Conservation (phyloP, 2,888 invertebrate species). For the Neuroscelio doddi region DNA sequence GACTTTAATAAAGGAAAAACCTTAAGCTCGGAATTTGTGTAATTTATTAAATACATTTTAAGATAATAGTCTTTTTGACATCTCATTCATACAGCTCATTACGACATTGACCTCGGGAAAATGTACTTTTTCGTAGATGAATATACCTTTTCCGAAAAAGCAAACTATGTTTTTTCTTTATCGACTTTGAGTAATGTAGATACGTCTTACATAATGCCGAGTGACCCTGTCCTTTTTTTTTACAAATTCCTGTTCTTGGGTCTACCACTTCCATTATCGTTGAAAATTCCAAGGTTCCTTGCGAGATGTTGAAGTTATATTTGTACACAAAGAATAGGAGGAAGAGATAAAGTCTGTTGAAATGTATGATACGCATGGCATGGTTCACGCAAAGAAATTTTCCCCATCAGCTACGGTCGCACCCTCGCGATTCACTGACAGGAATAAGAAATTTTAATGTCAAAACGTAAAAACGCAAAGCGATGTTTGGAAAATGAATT, state of each 20-base stretch:
- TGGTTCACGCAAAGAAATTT: not conserved
- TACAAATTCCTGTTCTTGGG: not conserved
- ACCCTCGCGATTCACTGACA: not conserved
- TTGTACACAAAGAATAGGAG: not conserved
- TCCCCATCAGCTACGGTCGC: not conserved
- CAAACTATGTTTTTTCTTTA: not conserved
- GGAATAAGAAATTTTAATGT: not conserved
- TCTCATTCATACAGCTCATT: not conserved
- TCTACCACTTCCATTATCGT: conserved; percentile 1
- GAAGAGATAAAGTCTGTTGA: not conserved
- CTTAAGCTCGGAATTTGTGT: no score
- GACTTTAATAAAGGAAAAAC: no score
- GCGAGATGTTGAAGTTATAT: not conserved
- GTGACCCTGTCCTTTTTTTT: conserved; percentile 1
- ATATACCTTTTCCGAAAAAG: not conserved
- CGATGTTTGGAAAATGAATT: not conserved
- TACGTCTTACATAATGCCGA: not conserved
- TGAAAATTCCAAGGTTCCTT: conserved; percentile 1
- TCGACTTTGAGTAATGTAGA: no score
- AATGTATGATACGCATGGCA: not conserved
- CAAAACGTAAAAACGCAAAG: not conserved
- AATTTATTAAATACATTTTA: no score
- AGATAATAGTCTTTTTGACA: no score
- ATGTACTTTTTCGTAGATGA: not conserved
- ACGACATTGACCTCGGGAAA: not conserved